Evolutionary conservation across 1,140 invertebrate species (phyloP).

Genomic region (Zaprionus davidi): DNA sequence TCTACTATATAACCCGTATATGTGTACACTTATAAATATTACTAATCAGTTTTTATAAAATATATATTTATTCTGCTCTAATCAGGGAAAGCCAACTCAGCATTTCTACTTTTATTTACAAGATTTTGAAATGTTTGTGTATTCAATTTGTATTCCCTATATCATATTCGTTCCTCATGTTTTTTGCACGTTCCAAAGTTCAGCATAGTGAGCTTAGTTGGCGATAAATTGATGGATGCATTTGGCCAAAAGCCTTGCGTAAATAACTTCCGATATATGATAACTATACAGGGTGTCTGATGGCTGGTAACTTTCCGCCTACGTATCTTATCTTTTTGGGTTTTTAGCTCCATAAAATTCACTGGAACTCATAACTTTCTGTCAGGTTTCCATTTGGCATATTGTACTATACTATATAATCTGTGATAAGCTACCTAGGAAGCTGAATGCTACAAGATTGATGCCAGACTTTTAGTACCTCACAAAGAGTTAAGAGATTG

Average conservation of each 20-base stretch:
- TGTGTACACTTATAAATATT: neutral
- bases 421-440: slow-evolving; percentile 40
- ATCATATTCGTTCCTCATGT: slow-evolving; percentile 46
- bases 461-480: slow-evolving; percentile 39
- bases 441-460: slow-evolving; percentile 51
- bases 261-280: slow-evolving; percentile 65
- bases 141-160: neutral
- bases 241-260: slow-evolving; percentile 43
- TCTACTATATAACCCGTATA: neutral
- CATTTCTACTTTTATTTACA: neutral
- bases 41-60: neutral
- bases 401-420: slow-evolving; percentile 19
- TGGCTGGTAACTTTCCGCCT: slow-evolving; percentile 42
- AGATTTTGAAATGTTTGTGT: neutral
- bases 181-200: slow-evolving; percentile 52
- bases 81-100: neutral
- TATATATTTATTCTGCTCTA: neutral
- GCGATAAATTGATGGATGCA: slow-evolving; percentile 55
- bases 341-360: neutral
- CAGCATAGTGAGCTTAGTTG: slow-evolving; percentile 40
- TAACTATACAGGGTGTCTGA: slow-evolving; percentile 45
- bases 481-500: neutral
- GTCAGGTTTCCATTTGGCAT: slow-evolving; percentile 21
- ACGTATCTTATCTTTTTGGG: slow-evolving; percentile 45
- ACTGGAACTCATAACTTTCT: slow-evolving; percentile 1